Conservation (phyloP, 2,888 invertebrate species). For the Tupiocoris notatus region DNA sequence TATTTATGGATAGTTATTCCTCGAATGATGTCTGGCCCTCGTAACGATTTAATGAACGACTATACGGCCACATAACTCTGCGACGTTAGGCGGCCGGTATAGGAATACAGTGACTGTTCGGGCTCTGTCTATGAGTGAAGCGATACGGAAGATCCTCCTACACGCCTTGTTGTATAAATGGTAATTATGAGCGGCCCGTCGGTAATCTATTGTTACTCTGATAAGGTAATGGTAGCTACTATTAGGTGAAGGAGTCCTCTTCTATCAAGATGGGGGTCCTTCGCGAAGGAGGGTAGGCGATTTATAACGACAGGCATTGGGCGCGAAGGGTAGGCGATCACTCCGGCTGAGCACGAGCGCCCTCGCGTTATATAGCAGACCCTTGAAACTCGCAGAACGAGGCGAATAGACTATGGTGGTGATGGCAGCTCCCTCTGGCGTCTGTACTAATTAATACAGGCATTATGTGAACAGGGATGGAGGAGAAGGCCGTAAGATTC, state of each 20-base stretch:
- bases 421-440: background rate
- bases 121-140: background rate
- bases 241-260: constrained; percentile 35
- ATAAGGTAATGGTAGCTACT: constrained; percentile 36
- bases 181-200: constrained; percentile 31
- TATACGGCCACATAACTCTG: background rate
- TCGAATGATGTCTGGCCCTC: background rate
- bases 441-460: constrained; percentile 38
- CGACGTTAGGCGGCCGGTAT: background rate
- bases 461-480: constrained; percentile 12
- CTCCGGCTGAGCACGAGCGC: background rate
- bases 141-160: background rate
- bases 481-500: constrained; percentile 12
- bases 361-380: background rate
- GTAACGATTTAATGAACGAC: background rate
- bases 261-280: constrained; percentile 26
- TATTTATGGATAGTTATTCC: background rate
- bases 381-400: background rate
- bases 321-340: background rate
- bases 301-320: background rate
- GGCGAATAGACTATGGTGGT: background rate
- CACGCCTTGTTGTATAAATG: background rate
- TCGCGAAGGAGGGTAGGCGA: background rate
- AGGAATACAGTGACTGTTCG: background rate
- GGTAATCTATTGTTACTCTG: constrained; percentile 31